Percentiles rank a stretch among this genome's conserved stretches.
These are phyloP conservation scores for Eugnorisma glareosa DNA, from an alignment of 2,888 invertebrate species.

Conservation along the genomic window DNA sequence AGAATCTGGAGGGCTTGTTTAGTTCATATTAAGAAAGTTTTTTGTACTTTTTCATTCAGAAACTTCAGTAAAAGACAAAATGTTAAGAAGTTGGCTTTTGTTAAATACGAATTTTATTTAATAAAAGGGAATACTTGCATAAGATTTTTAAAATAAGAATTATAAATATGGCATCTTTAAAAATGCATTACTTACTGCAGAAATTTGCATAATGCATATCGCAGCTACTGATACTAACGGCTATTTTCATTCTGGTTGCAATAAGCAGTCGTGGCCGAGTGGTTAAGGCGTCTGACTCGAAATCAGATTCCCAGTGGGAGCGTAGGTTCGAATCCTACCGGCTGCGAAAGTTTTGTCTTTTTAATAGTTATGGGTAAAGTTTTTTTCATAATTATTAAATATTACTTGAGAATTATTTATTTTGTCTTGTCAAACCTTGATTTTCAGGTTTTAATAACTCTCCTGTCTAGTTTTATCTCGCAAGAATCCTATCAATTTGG, in stretches of 20 bases:
- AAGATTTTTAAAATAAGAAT: not conserved
- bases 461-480: not conserved
- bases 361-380: not conserved
- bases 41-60: not conserved
- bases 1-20: not conserved
- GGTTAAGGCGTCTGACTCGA: constrained; percentile 97
- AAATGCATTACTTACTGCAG: constrained; percentile 9
- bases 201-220: constrained; percentile 28
- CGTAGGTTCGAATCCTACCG: constrained; percentile 97
- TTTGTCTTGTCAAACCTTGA: too few species aligned
- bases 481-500: not conserved
- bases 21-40: not conserved
- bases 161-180: not conserved
- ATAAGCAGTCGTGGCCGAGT: constrained; percentile 95
- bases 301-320: constrained; percentile 97
- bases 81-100: not conserved
- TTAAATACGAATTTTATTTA: not conserved
- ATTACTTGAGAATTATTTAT: too few species aligned
- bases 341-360: constrained; percentile 90
- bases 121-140: not conserved
- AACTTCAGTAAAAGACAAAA: not conserved
- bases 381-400: not conserved
- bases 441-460: not conserved
- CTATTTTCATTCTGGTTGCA: not conserved
- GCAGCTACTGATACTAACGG: constrained; percentile 1